phyloP scores from a whole-genome alignment of 2,888 invertebrate genomes.

The Idaea biselata region DNA sequence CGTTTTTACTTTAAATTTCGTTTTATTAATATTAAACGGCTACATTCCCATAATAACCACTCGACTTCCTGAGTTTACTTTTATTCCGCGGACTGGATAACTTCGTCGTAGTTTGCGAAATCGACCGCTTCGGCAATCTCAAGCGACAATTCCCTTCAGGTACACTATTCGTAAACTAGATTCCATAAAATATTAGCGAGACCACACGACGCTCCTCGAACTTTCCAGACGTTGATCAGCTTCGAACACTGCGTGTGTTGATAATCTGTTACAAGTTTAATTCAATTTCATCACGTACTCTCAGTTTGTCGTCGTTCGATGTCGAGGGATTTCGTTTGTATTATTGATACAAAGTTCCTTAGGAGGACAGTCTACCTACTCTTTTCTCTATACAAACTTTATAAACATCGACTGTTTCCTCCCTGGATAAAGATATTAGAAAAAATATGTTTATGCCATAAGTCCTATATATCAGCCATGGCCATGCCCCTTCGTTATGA shows the following conservation, averaged over 20 bases:
- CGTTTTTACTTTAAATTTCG: too few relatives aligned
- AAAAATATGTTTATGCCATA: too few relatives aligned
- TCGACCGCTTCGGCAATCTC: background rate
- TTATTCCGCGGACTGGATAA: background rate
- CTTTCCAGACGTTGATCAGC: conserved; percentile 57
- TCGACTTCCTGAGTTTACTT: background rate
- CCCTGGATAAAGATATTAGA: too few relatives aligned
- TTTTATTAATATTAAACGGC: too few relatives aligned
- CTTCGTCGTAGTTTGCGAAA: background rate
- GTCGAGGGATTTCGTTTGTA: background rate
- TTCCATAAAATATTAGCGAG: conserved; percentile 29
- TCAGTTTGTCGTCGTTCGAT: background rate
- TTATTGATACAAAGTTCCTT: too few relatives aligned
- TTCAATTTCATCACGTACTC: background rate
- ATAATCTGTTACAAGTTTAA: conserved; percentile 8
- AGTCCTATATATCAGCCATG: too few relatives aligned
- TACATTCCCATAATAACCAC: too few relatives aligned
- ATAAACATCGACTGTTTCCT: too few relatives aligned
- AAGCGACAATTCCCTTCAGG: background rate
- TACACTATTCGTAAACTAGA: conserved; percentile 3
- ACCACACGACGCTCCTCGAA: conserved; percentile 38
- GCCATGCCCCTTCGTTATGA: too few relatives aligned
- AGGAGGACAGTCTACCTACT: too few relatives aligned
- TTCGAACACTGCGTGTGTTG: conserved; percentile 12
- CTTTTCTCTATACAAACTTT: too few relatives aligned